Evolutionary conservation across 2,113 vertebrate species (phyloP).

Genomic region (Pelusios castaneus): DNA sequence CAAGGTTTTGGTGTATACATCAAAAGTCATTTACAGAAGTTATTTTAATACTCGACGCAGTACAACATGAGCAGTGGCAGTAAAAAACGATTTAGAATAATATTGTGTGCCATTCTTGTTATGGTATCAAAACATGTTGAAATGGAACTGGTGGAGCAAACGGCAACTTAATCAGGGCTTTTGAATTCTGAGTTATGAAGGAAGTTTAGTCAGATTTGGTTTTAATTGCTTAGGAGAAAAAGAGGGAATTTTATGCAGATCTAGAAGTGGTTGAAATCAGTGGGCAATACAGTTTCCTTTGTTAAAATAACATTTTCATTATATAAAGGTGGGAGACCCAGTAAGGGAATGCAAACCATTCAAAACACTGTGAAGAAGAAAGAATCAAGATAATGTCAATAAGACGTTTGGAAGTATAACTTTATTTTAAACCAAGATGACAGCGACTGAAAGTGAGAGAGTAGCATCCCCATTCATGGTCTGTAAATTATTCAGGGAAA

Average conservation of each 20-base stretch:
- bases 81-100: not conserved
- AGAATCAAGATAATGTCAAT: not conserved
- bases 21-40: accelerated
- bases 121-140: not conserved
- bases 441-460: not conserved
- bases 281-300: not conserved
- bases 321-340: not conserved
- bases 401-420: not conserved
- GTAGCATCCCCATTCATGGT: not conserved
- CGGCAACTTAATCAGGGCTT: not conserved
- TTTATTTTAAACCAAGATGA: not conserved
- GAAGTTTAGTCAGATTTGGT: not conserved
- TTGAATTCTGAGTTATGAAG: not conserved
- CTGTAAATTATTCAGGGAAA: not conserved
- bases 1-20: not conserved
- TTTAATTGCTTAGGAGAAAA: not conserved
- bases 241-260: not conserved
- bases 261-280: not conserved
- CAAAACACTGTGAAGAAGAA: not conserved
- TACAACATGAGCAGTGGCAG: not conserved
- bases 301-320: not conserved
- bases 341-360: not conserved
- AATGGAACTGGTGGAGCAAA: not conserved
- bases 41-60: not conserved
- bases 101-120: not conserved